These are phyloP conservation scores for Pandemis corylana DNA, from an alignment of 2,888 invertebrate genomes.

Conservation along the genomic window DNA sequence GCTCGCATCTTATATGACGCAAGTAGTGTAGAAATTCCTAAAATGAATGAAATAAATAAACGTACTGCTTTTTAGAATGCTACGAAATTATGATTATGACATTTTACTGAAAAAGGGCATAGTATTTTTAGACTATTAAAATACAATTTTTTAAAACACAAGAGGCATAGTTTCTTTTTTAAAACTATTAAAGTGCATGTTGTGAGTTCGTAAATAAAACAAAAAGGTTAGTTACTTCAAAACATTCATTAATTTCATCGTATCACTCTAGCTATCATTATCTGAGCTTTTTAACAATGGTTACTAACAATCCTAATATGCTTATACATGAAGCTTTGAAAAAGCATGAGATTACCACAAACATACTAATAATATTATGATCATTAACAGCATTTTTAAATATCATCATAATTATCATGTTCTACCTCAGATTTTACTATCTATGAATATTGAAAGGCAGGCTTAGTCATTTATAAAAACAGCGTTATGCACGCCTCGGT, in stretches of 20 bases:
- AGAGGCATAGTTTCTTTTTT: background rate
- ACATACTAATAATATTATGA: background rate
- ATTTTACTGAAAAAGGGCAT: background rate
- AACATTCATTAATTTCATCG: background rate
- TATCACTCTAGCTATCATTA: background rate
- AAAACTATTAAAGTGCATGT: constrained; percentile 17
- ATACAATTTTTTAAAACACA: background rate
- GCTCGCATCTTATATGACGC: constrained; percentile 16
- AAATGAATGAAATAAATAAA: background rate
- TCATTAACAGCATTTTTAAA: background rate
- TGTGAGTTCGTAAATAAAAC: background rate
- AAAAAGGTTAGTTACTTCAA: background rate
- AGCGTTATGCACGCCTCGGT: background rate
- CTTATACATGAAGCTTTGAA: background rate
- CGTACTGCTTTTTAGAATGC: background rate
- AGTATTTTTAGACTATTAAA: background rate
- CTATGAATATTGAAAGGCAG: background rate
- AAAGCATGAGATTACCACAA: background rate
- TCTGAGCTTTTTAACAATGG: constrained; percentile 2
- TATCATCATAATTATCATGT: background rate
- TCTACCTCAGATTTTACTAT: background rate
- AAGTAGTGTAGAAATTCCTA: constrained; percentile 27
- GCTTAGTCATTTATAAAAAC: background rate
- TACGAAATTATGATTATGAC: background rate
- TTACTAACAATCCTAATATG: constrained; percentile 2